These are phyloP conservation scores for Trachelus iudaicus DNA, from an alignment of 2,888 invertebrate genomes.

Conservation along the genomic window DNA sequence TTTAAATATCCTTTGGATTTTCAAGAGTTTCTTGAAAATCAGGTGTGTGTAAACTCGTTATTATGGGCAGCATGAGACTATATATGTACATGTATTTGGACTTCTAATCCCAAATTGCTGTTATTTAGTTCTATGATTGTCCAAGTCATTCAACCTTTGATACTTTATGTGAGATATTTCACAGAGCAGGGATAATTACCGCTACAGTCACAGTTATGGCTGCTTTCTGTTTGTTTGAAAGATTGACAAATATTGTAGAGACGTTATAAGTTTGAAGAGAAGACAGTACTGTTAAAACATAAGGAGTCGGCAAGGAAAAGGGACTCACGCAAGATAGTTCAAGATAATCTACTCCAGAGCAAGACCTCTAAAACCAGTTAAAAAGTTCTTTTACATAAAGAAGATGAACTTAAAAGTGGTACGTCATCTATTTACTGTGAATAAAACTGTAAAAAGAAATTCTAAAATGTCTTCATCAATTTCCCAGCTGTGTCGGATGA, in stretches of 20 bases:
- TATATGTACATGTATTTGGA: background rate
- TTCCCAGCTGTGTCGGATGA: background rate
- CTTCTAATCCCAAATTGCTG: background rate
- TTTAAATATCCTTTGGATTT: background rate
- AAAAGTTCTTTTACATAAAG: background rate
- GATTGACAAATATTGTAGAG: background rate
- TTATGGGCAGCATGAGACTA: background rate
- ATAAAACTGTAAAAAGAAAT: background rate
- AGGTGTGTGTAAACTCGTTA: background rate
- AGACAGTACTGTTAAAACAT: background rate
- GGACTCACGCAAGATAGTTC: background rate
- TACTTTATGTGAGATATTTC: background rate
- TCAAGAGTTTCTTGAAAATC: background rate
- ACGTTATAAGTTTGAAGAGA: background rate
- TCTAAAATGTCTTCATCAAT: background rate
- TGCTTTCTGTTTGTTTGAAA: background rate
- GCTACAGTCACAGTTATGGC: background rate
- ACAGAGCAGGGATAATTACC: background rate
- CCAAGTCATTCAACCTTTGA: background rate
- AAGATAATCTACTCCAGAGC: background rate
- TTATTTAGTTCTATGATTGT: background rate
- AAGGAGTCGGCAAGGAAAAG: background rate
- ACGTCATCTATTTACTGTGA: background rate
- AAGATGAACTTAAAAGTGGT: background rate
- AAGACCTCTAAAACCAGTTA: background rate